These are phyloP conservation scores for Eptatretus burgeri DNA, from an alignment of 2,113 vertebrate species.

Conservation along the genomic window DNA sequence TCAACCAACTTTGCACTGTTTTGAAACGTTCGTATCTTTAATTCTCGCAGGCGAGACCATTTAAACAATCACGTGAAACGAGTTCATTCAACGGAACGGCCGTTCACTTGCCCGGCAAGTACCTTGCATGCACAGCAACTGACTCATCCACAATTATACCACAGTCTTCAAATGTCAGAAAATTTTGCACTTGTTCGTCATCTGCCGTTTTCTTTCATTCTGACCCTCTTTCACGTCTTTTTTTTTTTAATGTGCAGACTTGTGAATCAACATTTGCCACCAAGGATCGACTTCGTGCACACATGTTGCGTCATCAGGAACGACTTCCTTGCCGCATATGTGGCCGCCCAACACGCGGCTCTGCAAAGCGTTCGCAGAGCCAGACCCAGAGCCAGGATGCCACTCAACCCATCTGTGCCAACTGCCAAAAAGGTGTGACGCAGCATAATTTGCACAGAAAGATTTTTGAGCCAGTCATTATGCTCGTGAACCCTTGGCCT, in stretches of 20 bases:
- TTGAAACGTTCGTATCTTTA: neutral
- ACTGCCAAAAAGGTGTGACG: too few relatives aligned
- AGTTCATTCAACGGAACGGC: slow-evolving; percentile 95
- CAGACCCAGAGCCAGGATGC: too few relatives aligned
- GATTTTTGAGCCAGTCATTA: too few relatives aligned
- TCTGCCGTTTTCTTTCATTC: slow-evolving; percentile 10
- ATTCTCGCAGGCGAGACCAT: slow-evolving; percentile 54
- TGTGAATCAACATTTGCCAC: slow-evolving; percentile 67
- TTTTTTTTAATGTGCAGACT: slow-evolving; percentile 18
- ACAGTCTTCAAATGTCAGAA: neutral
- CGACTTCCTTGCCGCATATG: slow-evolving; percentile 65
- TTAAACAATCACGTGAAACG: slow-evolving; percentile 99
- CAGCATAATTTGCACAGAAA: too few relatives aligned
- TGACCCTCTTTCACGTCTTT: neutral
- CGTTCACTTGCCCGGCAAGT: slow-evolving; percentile 88
- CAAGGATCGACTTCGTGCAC: slow-evolving; percentile 49
- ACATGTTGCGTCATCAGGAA: slow-evolving; percentile 62
- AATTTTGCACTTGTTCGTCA: neutral
- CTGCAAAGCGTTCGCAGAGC: slow-evolving; percentile 10
- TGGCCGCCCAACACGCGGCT: slow-evolving; percentile 51
- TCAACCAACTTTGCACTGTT: too few relatives aligned
- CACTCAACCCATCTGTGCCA: too few relatives aligned
- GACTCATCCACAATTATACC: neutral
- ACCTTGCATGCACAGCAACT: neutral
- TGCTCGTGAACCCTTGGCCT: too few relatives aligned